Conservation (phyloP, 1,140 invertebrate genomes). For the Cherax quadricarinatus region DNA sequence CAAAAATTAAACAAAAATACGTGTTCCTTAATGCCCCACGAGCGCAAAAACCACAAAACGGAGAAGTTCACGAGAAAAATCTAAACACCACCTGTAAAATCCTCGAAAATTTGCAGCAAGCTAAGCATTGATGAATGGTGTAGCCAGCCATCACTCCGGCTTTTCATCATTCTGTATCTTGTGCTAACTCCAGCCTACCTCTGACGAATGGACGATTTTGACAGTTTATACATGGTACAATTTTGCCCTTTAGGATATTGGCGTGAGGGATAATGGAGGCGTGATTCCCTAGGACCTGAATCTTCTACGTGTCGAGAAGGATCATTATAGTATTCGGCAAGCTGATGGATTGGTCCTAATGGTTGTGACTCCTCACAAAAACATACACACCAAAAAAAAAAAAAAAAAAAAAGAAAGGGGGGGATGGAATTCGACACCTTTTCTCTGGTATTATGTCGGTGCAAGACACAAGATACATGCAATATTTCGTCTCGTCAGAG, state of each 20-base stretch:
- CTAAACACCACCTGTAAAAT: neutral
- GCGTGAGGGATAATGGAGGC: neutral
- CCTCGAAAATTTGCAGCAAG: neutral
- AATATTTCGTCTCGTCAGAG: neutral
- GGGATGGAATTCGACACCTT: conserved; percentile 21
- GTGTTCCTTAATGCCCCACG: too few species aligned
- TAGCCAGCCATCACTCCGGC: neutral
- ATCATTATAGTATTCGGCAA: conserved; percentile 26
- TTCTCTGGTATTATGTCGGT: neutral
- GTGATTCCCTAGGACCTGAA: neutral
- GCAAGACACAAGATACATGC: too few species aligned
- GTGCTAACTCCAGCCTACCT: conserved; percentile 24
- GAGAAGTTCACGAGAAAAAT: too few species aligned
- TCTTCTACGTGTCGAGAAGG: neutral
- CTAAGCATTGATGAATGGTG: neutral
- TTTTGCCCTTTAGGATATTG: conserved; percentile 28
- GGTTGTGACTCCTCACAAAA: neutral
- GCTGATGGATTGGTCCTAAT: conserved; percentile 24
- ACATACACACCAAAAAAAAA: neutral
- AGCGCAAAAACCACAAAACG: too few species aligned
- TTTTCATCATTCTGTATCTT: conserved; percentile 27
- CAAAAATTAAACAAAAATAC: too few species aligned
- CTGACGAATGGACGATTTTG: conserved; percentile 43
- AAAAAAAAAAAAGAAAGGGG: neutral
- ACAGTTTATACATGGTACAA: conserved; percentile 38